Percentiles rank a stretch among this genome's conserved stretches.
These are phyloP conservation scores for Setophaga petechia DNA, from an alignment of 2,113 vertebrate genomes.

Conservation along the genomic window DNA sequence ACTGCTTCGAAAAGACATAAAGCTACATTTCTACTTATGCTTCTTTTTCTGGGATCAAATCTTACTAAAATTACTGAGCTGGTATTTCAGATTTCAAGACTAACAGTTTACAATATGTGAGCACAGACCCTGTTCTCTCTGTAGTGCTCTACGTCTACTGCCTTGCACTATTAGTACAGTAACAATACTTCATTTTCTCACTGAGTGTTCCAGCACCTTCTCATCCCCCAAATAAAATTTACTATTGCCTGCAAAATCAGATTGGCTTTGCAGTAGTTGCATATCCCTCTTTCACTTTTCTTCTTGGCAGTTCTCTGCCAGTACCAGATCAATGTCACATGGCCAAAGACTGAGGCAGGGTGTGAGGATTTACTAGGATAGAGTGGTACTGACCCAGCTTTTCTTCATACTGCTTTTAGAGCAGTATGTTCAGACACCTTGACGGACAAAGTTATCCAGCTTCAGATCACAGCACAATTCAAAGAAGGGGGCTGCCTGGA, in stretches of 20 bases:
- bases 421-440: not conserved
- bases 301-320: not conserved
- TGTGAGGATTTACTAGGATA: not conserved
- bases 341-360: not conserved
- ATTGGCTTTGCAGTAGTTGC: not conserved
- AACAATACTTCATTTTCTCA: not conserved
- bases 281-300: not conserved
- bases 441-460: not conserved
- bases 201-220: not conserved
- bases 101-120: not conserved
- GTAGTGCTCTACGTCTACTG: not conserved
- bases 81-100: not conserved
- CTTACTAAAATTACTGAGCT: not conserved
- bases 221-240: not conserved
- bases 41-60: not conserved
- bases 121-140: not conserved
- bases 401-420: not conserved
- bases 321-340: not conserved
- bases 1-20: not conserved
- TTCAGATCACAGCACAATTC: not conserved
- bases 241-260: not conserved
- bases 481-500: not conserved
- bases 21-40: not conserved
- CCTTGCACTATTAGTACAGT: not conserved
- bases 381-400: not conserved